Percentiles rank a stretch among this genome's conserved stretches.
Evolutionary conservation across 1,140 invertebrate genomes (phyloP).

Genomic region (Drosophila repleta): DNA sequence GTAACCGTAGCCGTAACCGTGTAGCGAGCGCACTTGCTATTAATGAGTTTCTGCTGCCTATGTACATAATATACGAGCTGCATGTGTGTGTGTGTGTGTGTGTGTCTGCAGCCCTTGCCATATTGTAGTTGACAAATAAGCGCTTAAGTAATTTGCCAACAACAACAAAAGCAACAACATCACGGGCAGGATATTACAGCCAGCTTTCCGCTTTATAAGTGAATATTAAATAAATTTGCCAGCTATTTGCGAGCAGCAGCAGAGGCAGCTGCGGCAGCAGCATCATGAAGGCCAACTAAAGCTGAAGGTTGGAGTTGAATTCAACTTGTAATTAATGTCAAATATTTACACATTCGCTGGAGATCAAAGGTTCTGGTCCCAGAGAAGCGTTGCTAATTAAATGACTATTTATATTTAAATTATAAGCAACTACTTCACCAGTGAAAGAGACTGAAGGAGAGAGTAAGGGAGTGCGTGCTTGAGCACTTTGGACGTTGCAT

Average conservation of each 20-base stretch:
- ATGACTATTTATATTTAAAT: conserved; percentile 82
- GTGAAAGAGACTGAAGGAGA: too few species aligned
- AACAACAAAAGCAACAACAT: conserved; percentile 40
- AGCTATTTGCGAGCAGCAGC: conserved; percentile 64
- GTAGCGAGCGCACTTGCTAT: conserved; percentile 49
- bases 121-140: conserved; percentile 77
- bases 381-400: conserved; percentile 72
- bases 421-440: conserved; percentile 69
- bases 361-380: conserved; percentile 74
- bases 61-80: conserved; percentile 53
- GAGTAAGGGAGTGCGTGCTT: too few species aligned
- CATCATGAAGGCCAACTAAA: conserved; percentile 34
- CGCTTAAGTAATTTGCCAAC: conserved; percentile 78
- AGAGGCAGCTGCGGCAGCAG: conserved; percentile 3
- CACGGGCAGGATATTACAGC: conserved; percentile 31
- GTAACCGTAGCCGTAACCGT: not conserved
- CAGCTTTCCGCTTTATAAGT: conserved; percentile 59
- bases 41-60: conserved; percentile 73
- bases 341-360: conserved; percentile 77
- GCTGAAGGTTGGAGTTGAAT: conserved; percentile 44
- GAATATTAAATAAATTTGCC: conserved; percentile 82
- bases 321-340: conserved; percentile 81
- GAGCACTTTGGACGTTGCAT: conserved; percentile 26
- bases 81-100: conserved; percentile 16
- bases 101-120: conserved; percentile 33